Evolutionary conservation across 2,113 vertebrate genomes (phyloP).

Genomic region (Alexandromys fortis): DNA sequence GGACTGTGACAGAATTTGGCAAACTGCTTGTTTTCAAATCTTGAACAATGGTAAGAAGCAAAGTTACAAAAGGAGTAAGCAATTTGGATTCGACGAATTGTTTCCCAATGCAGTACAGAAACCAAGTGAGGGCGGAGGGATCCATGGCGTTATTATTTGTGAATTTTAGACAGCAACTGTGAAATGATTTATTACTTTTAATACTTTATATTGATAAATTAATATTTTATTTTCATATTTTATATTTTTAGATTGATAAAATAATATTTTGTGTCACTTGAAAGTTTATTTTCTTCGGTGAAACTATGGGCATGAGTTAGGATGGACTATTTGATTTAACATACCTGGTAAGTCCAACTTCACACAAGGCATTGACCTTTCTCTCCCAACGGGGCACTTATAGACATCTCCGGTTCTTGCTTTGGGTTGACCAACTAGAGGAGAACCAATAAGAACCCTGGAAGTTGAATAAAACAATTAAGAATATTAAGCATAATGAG

Average conservation of each 20-base stretch:
- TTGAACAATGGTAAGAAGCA: neutral
- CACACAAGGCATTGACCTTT: conserved; percentile 84
- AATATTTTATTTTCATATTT: neutral
- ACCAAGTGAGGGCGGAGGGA: neutral
- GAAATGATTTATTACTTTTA: neutral
- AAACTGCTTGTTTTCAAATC: neutral
- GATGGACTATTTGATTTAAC: conserved; percentile 52
- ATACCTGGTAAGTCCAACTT: conserved; percentile 94
- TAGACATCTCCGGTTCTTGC: conserved; percentile 96
- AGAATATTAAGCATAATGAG: neutral
- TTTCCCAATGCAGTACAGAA: neutral
- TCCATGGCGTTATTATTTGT: neutral
- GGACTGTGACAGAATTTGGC: neutral
- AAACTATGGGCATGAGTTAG: neutral
- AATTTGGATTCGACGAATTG: neutral
- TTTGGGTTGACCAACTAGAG: conserved; percentile 93
- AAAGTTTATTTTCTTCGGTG: neutral
- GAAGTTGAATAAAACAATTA: conserved; percentile 70
- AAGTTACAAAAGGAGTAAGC: neutral
- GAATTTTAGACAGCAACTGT: neutral
- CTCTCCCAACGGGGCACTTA: conserved; percentile 92
- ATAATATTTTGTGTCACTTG: neutral
- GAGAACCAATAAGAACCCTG: conserved; percentile 98
- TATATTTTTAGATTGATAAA: neutral
- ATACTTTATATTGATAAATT: neutral